Conservation (phyloP, 1,140 invertebrate genomes). For the Formica selysi region DNA sequence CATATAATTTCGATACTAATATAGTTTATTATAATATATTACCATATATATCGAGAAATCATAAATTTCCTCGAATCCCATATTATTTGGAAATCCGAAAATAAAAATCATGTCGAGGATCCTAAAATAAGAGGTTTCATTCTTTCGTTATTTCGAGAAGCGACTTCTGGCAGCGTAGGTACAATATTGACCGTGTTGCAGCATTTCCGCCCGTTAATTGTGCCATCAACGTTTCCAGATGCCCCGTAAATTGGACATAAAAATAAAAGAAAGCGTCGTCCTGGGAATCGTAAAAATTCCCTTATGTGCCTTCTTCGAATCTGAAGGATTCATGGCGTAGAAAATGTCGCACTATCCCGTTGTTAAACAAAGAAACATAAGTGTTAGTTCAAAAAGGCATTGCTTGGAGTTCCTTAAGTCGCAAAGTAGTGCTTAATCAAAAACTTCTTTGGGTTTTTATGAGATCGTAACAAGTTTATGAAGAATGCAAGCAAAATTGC, state of each 20-base stretch:
- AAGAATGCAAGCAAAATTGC: background rate
- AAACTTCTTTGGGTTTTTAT: conserved; percentile 38
- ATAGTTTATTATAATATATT: conserved; percentile 17
- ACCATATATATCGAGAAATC: background rate
- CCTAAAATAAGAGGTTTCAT: conserved; percentile 19
- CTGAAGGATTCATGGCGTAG: conserved; percentile 50
- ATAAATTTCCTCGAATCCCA: background rate
- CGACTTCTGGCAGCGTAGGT: conserved; percentile 4
- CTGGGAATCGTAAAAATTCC: conserved; percentile 56
- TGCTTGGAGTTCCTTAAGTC: conserved; percentile 2
- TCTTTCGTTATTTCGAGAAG: conserved; percentile 37
- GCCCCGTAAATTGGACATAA: conserved; percentile 45
- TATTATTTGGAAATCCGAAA: background rate
- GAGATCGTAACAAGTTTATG: conserved; percentile 29
- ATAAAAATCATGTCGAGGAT: conserved; percentile 2
- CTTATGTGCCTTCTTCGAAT: conserved; percentile 49
- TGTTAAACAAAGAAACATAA: conserved; percentile 32
- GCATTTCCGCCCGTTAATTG: conserved; percentile 66
- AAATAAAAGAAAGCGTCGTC: conserved; percentile 57
- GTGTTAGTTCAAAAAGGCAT: conserved; percentile 28
- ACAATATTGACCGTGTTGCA: conserved; percentile 52
- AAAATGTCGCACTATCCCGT: conserved; percentile 9
- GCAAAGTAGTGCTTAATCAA: conserved; percentile 54
- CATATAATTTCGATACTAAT: background rate
- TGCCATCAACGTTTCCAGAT: conserved; percentile 64